These are phyloP conservation scores for Ernsta delagoae DNA, from an alignment of 2,888 invertebrate genomes.

Conservation along the genomic window DNA sequence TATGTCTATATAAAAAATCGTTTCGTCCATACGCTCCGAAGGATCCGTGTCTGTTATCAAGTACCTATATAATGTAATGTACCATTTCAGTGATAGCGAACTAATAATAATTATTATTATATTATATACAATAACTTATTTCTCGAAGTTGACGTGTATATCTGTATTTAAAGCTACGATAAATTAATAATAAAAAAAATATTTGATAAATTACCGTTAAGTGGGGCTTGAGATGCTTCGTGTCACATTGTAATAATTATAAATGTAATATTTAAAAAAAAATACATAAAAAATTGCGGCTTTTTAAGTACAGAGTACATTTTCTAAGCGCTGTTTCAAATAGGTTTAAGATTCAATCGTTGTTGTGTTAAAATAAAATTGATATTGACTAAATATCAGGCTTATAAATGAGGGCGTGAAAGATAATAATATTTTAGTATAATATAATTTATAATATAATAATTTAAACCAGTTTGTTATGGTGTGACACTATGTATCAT, in stretches of 20 bases:
- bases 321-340: not conserved
- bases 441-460: not conserved
- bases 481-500: slow-evolving; percentile 29
- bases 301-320: not conserved
- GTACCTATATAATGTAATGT: slow-evolving; percentile 62
- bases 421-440: not conserved
- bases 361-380: not conserved
- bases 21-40: slow-evolving; percentile 57
- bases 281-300: not conserved
- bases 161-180: slow-evolving; percentile 71
- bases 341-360: not conserved
- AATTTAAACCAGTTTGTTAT: not conserved
- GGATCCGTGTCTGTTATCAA: slow-evolving; percentile 72
- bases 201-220: slow-evolving; percentile 64
- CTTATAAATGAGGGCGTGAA: not conserved
- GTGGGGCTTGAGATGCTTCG: slow-evolving; percentile 51
- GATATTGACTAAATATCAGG: not conserved
- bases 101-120: slow-evolving; percentile 40
- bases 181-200: slow-evolving; percentile 52
- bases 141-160: slow-evolving; percentile 74
- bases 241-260: slow-evolving; percentile 37
- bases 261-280: not conserved
- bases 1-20: not conserved
- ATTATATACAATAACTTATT: slow-evolving; percentile 47
- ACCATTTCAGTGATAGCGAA: slow-evolving; percentile 72